These are phyloP conservation scores for Aplocera efformata DNA, from an alignment of 2,888 invertebrate genomes.

Conservation along the genomic window DNA sequence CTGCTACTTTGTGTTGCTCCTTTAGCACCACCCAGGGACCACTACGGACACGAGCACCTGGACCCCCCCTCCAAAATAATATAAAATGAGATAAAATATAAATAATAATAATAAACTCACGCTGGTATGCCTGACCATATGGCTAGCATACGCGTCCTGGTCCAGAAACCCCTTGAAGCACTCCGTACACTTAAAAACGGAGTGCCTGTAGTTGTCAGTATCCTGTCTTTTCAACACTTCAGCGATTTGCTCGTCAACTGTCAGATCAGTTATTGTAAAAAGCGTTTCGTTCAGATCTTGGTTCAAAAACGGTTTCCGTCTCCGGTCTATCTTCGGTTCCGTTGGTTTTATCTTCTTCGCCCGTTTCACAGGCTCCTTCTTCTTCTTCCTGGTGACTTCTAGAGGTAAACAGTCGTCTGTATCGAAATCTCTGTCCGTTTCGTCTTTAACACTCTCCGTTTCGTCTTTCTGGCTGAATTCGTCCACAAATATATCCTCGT, in stretches of 20 bases:
- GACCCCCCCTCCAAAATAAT: too few relatives aligned
- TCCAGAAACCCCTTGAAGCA: slow-evolving; percentile 61
- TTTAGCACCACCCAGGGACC: too few relatives aligned
- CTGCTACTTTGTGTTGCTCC: too few relatives aligned
- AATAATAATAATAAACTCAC: too few relatives aligned
- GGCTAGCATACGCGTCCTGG: slow-evolving; percentile 55
- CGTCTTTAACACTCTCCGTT: slow-evolving; percentile 5
- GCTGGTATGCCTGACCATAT: slow-evolving; percentile 58
- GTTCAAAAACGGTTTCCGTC: slow-evolving; percentile 10
- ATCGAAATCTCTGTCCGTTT: slow-evolving; percentile 8
- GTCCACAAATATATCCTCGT: slow-evolving; percentile 12
- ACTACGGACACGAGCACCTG: too few relatives aligned
- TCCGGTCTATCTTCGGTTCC: slow-evolving; percentile 9
- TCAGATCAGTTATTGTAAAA: slow-evolving; percentile 51
- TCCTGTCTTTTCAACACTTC: slow-evolving; percentile 57
- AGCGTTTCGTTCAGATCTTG: slow-evolving; percentile 46
- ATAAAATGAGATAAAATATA: too few relatives aligned
- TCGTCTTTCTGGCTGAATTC: slow-evolving; percentile 14
- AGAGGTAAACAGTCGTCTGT: slow-evolving; percentile 17
- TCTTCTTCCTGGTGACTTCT: slow-evolving; percentile 14
- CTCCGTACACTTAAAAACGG: slow-evolving; percentile 51
- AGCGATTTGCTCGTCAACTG: slow-evolving; percentile 62
- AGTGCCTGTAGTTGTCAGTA: slow-evolving; percentile 46
- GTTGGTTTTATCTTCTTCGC: slow-evolving; percentile 5
- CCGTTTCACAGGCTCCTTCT: slow-evolving; percentile 1